Percentiles rank a stretch among this genome's conserved stretches.
phyloP scores from a whole-genome alignment of 1,140 invertebrate species.

The Brachionus koreanus region DNA sequence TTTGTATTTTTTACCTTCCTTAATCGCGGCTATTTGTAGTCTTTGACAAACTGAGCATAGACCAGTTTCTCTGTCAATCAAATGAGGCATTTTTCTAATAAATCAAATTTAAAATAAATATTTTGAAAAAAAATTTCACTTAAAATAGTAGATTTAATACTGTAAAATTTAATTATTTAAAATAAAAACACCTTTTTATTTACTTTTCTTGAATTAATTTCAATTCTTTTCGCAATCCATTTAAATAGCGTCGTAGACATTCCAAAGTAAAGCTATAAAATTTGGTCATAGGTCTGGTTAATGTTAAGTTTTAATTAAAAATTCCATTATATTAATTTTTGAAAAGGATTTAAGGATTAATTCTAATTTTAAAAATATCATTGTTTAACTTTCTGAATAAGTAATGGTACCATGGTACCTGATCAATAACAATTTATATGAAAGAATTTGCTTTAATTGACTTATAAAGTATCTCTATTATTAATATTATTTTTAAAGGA shows the following conservation, averaged over 20 bases:
- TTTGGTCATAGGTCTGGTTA: not conserved
- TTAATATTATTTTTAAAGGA: no score
- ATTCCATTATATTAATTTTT: not conserved
- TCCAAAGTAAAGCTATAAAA: not conserved
- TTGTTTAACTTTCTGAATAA: no score
- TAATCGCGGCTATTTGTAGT: slow-evolving; percentile 35
- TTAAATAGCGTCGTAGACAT: not conserved
- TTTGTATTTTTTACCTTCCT: slow-evolving; percentile 38
- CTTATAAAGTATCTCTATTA: no score
- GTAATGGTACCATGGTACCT: no score
- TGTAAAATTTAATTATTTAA: not conserved
- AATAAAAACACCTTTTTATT: not conserved
- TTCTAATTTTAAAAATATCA: no score
- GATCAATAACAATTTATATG: no score
- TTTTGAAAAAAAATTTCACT: not conserved
- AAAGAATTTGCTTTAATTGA: no score
- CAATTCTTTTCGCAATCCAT: not conserved
- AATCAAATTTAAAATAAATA: not conserved
- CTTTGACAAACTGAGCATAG: slow-evolving; percentile 19
- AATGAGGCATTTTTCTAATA: slow-evolving; percentile 15
- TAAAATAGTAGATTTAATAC: not conserved
- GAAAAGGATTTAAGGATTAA: not conserved
- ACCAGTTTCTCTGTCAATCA: slow-evolving; percentile 43
- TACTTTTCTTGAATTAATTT: not conserved
- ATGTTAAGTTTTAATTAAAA: not conserved